Percentiles rank a stretch among this genome's conserved stretches.
Conservation (phyloP, 2,797 vertebrate genomes). For the Lindbergichthys nudifrons region DNA sequence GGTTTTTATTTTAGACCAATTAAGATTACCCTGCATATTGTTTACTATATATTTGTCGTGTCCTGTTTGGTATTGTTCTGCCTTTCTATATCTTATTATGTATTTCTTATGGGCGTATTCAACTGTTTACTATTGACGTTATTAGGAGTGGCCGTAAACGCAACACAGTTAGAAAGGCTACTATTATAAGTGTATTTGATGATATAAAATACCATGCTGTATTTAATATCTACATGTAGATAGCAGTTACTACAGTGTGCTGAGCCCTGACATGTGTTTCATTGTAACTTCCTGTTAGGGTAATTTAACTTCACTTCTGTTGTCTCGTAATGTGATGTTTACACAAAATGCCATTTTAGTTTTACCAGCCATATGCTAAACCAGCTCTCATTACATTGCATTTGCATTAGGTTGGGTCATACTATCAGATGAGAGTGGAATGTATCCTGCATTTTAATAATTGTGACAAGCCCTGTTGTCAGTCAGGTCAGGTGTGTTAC, state of each 20-base stretch:
- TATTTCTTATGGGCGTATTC: constrained; percentile 16
- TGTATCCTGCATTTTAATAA: constrained; percentile 14
- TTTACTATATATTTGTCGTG: background rate
- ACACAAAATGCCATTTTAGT: background rate
- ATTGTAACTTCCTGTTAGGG: constrained; percentile 22
- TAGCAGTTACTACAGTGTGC: background rate
- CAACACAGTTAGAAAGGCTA: background rate
- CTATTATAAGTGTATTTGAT: background rate
- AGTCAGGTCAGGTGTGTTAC: constrained; percentile 42
- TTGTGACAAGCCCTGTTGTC: constrained; percentile 24
- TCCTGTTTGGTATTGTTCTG: background rate
- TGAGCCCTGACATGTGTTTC: background rate
- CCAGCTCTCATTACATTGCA: background rate
- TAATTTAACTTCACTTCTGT: background rate
- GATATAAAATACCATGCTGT: background rate
- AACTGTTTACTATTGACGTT: constrained; percentile 19
- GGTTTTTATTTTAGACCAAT: constrained; percentile 1
- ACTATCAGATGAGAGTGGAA: constrained; percentile 9
- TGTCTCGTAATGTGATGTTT: background rate
- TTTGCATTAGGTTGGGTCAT: constrained; percentile 1
- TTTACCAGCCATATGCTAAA: constrained; percentile 4
- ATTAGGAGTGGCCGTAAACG: constrained; percentile 9
- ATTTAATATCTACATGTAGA: too few species aligned
- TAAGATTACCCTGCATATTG: background rate
- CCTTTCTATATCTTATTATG: background rate